Conservation (phyloP, 2,888 invertebrate genomes). For the Diarsia dahlii region DNA sequence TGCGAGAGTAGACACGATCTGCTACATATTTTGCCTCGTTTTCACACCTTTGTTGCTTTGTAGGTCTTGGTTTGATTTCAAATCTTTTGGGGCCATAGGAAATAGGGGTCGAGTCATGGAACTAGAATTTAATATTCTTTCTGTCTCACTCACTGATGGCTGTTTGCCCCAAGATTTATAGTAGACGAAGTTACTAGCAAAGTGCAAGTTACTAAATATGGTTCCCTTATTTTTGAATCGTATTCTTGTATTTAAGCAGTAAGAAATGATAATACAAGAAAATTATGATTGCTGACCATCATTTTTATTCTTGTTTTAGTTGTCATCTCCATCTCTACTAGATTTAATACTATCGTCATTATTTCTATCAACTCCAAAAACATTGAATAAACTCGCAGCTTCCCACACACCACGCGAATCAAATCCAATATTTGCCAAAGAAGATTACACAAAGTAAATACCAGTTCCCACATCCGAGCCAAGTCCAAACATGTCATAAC, state of each 20-base stretch:
- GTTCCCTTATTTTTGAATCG: too few relatives aligned
- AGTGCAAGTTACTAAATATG: not conserved
- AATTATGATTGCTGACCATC: too few relatives aligned
- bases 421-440: slow-evolving; percentile 59
- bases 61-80: too few relatives aligned
- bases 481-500: slow-evolving; percentile 80
- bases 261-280: too few relatives aligned
- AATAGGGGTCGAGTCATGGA: too few relatives aligned
- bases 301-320: not conserved
- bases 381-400: not conserved
- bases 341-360: not conserved
- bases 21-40: not conserved
- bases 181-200: not conserved
- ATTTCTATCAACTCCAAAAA: not conserved
- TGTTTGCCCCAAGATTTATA: not conserved
- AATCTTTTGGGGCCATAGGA: too few relatives aligned
- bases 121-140: not conserved
- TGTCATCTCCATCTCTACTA: not conserved
- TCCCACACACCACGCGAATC: slow-evolving; percentile 43
- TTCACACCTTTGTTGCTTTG: not conserved
- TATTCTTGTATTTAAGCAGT: too few relatives aligned
- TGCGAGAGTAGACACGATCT: slow-evolving; percentile 7
- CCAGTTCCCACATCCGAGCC: slow-evolving; percentile 75
- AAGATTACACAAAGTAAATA: slow-evolving; percentile 51
- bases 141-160: not conserved